A percentile compares a stretch with the other conserved stretches of the same genome.
Evolutionary conservation across 2,797 vertebrate genomes (phyloP).

Genomic region (Pangasius sanitwongsei): DNA sequence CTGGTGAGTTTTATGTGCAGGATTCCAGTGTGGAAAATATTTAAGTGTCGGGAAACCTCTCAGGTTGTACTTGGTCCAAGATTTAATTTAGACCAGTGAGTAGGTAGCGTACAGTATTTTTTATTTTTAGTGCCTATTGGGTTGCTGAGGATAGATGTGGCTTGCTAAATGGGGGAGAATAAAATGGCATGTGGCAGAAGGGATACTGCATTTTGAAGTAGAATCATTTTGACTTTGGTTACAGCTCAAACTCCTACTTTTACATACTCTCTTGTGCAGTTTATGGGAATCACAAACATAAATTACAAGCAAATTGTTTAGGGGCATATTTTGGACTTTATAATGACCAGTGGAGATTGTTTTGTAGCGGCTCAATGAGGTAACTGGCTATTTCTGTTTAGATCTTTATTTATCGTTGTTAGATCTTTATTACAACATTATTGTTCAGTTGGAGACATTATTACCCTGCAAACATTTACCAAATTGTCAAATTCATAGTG

Average conservation of each 20-base stretch:
- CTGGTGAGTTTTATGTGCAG: background rate
- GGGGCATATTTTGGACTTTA: background rate
- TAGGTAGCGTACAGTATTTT: slow-evolving; percentile 39
- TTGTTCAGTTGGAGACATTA: background rate
- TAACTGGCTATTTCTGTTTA: background rate
- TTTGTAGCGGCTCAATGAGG: background rate
- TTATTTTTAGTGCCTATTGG: slow-evolving; percentile 46
- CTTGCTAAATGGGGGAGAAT: slow-evolving; percentile 23
- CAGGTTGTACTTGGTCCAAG: slow-evolving; percentile 7
- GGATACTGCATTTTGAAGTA: slow-evolving; percentile 16
- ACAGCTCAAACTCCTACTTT: background rate
- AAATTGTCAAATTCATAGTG: background rate
- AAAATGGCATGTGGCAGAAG: slow-evolving; percentile 10
- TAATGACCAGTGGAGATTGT: background rate
- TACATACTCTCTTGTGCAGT: background rate
- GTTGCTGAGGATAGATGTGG: slow-evolving; percentile 23
- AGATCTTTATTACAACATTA: background rate
- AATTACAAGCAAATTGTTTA: background rate
- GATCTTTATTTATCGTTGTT: background rate
- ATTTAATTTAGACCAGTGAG: slow-evolving; percentile 45
- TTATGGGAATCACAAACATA: background rate
- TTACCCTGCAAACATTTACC: background rate
- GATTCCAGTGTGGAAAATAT: background rate
- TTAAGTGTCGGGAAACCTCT: slow-evolving; percentile 27
- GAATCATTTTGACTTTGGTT: background rate